Evolutionary conservation across 2,113 vertebrate species (phyloP), one percentile per base, ranked within the genome.

Genomic region (Gasterosteus aculeatus): DNA sequence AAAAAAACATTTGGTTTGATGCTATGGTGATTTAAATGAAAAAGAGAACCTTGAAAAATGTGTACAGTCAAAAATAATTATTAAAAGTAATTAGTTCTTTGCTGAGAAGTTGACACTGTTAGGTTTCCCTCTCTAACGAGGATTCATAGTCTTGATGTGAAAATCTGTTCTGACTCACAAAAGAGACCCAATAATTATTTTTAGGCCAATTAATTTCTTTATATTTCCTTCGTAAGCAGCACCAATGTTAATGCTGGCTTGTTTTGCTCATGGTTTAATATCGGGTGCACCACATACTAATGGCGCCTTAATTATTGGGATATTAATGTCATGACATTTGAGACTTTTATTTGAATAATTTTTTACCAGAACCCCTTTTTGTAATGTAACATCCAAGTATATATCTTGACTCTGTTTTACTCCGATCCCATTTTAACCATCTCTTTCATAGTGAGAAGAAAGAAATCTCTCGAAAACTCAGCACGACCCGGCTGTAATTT

Each of bases 361-460:
- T 57, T 0, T 16, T 4, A 46, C 29, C 46, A n/a, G 18, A 39
- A 59, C 57, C 2, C 3, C 18, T 49, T 58, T 35, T 42, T 71
- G 65, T 33, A 35, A 38, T 46, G 19, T 22, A 56, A 26, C 22
- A 73, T 19, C 10, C 19, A 75, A 46, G 18, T 39, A 49, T 33
- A 19, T 29, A 26, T 18, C 44, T 54, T 14, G 18, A 39, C 38
- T 65, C 4, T 47, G 60, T 58, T 5, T 46, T 53, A 10, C 22
- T 44, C 35, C 5, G 26, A 54, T 54, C 14, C 39, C 3, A 7
- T 22, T 46, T 31, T 44, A 44, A 0, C 19, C 58, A 38, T 16
- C 49, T 49, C 35, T 16, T 42, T 53, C 39, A 38, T 82, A 84
- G 82, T 64, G 49, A 87, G 68, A 56, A 70, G 22, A 72, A 54